Conservation (phyloP, 1,140 invertebrate genomes). For the Oppia nitens region DNA sequence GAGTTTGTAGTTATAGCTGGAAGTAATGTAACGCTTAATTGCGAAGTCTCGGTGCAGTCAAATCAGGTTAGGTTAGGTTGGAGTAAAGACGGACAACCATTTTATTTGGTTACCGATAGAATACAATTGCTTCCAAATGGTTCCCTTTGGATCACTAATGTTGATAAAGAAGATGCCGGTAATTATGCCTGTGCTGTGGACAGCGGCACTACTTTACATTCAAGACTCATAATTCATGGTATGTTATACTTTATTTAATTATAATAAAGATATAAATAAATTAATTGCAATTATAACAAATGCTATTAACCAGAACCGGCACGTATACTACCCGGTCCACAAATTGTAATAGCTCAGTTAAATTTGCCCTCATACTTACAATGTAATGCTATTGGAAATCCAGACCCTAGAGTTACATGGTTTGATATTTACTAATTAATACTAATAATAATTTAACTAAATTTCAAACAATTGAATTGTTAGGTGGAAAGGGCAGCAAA, state of each 20-base stretch:
- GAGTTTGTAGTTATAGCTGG: background rate
- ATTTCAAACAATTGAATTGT: background rate
- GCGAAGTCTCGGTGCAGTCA: background rate
- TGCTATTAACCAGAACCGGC: constrained; percentile 10
- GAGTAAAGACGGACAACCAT: constrained; percentile 7
- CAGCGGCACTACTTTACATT: constrained; percentile 41
- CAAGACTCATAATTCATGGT: background rate
- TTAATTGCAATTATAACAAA: no score
- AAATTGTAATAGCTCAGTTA: constrained; percentile 46
- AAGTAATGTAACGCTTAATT: background rate
- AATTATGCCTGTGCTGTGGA: constrained; percentile 47
- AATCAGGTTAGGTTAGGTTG: background rate
- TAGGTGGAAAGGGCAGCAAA: constrained; percentile 50
- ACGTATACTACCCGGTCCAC: constrained; percentile 17
- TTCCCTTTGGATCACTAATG: constrained; percentile 43
- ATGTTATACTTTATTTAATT: background rate
- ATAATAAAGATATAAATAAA: no score
- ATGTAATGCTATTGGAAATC: constrained; percentile 66
- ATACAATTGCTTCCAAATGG: constrained; percentile 47
- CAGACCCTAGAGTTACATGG: constrained; percentile 62
- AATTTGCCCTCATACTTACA: constrained; percentile 48
- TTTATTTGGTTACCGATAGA: constrained; percentile 41
- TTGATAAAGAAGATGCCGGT: constrained; percentile 48
- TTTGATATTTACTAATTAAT: background rate
- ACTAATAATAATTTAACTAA: background rate